Evolutionary conservation across 2,113 vertebrate genomes (phyloP), one percentile per base, ranked within the genome.

Genomic region (Paramisgurnus dabryanus): DNA sequence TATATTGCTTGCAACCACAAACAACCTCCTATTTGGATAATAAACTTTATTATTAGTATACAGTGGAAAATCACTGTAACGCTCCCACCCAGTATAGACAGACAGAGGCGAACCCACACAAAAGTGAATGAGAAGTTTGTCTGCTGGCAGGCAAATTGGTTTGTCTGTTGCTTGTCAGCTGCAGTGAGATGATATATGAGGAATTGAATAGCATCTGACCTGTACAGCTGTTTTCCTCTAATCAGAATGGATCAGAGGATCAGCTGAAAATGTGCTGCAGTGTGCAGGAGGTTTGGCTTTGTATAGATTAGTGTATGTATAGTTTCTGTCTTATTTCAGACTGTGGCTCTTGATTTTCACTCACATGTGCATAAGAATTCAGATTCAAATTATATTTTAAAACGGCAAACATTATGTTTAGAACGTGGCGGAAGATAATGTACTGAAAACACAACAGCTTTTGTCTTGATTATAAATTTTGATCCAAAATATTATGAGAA

Each of bases 181-280:
- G 53, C 40, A 4, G 53, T 61, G 67, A 50, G 70, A 61, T 84
- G 73, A 84, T 78, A 45, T 53, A 77, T 60, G 67, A 81, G 78
- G 9, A 39, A 61, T 61, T 55, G 66, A 73, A 78, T 64, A 70
- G 40, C 8, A 22, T 53, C 74, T 78, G 75, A 78, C 68, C 79
- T 68, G 71, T 70, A 53, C 69, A 84, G 45, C 57, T 76, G 77
- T 80, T 76, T 69, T 57, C 7, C 34, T 76, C 40, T 43, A 40
- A 68, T 55, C 39, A 34, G 40, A 80, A 79, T 47, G 7, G 39
- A 57, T 76, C 10, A 45, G 10, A 60, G 70, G 60, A 60, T 73
- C 6, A 73, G n/a, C 10, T 68, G 6, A 47, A 72, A 72, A 58
- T 58, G 34, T 15, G n/a, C 53, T 12, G 6, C 7, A 40, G 53